Evolutionary conservation across 2,797 vertebrate genomes (phyloP).

Genomic region (Petrocephalus schoutedeni): DNA sequence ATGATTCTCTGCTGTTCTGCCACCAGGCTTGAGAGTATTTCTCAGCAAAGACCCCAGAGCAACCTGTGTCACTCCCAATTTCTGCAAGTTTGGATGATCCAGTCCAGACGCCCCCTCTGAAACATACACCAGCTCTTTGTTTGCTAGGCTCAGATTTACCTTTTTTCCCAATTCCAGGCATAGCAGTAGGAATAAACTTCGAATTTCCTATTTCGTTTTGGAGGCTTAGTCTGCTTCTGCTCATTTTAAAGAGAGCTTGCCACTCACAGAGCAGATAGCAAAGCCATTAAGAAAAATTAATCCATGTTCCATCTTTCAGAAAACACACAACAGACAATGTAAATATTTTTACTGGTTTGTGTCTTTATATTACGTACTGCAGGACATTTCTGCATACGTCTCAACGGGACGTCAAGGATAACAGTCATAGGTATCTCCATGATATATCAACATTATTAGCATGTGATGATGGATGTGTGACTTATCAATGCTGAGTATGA

Average conservation of each 20-base stretch:
- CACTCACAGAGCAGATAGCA: constrained; percentile 80
- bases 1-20: constrained; percentile 57
- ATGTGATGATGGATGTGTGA: not conserved
- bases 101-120: constrained; percentile 79
- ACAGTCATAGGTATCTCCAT: not conserved
- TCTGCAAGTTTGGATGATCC: constrained; percentile 69
- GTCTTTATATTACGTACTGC: not conserved
- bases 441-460: not conserved
- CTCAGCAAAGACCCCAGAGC: constrained; percentile 76
- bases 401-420: not conserved
- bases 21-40: constrained; percentile 57
- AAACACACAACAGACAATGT: constrained; percentile 11
- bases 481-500: not conserved
- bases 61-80: constrained; percentile 86
- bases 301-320: constrained; percentile 48
- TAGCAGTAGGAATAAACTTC: constrained; percentile 63
- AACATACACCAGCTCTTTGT: constrained; percentile 89
- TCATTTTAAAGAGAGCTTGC: constrained; percentile 82
- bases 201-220: constrained; percentile 79
- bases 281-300: constrained; percentile 64
- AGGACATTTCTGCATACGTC: not conserved
- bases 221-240: constrained; percentile 73
- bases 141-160: constrained; percentile 60
- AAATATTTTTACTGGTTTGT: not conserved
- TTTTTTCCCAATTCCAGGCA: constrained; percentile 49